Evolutionary conservation across 2,113 vertebrate genomes (phyloP), one percentile per base, ranked within the genome.

Genomic region (Drymodes brunneopygia): DNA sequence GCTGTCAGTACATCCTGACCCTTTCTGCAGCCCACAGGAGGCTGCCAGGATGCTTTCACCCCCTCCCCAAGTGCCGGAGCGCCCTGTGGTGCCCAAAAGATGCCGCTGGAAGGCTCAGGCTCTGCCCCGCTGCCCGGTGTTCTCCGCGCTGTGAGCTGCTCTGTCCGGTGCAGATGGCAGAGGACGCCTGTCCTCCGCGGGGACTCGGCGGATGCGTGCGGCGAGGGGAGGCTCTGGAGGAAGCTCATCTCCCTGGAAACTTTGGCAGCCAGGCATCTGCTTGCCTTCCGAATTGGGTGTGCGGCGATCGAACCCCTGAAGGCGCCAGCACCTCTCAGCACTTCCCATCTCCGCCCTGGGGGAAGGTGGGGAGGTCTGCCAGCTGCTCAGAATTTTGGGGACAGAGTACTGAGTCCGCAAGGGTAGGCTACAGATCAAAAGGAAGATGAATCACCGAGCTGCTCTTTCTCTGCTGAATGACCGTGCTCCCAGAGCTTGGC

Each of bases 161-260:
- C 74, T 47, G 85, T 71, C 81, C 18, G 10, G 72, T 38, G 84
- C 93, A 86, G 93, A 73, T 90, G 85, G 88, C 5, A 16, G 15
- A 89, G 94, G 92, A 88, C 1, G 48, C 84, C 33, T 42, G 87
- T 66, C 80, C 93, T 67, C 27, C 1, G 86, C 7, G 1, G 86
- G 74, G 91, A 79, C 82, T 92, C 1, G 1, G 71, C 2, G 5
- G 84, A 50, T 8, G 29, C 57, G 35, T 57, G 65, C 4, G 4
- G 72, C 0, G 8, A 83, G 69, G 78, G 84, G 73, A 81, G 74
- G 84, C 60, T 90, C 85, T 0, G 50, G 82, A 88, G 79, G 92
- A 88, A 93, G 85, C 85, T 89, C 74, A 93, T 95, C 94, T 95
- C 94, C 88, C 92, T 95, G 92, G 94, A 81, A 95, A 95, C 88